Percentiles rank a stretch among this genome's conserved stretches.
phyloP scores from a whole-genome alignment of 2,113 vertebrate species.

The Mormoops blainvillei region DNA sequence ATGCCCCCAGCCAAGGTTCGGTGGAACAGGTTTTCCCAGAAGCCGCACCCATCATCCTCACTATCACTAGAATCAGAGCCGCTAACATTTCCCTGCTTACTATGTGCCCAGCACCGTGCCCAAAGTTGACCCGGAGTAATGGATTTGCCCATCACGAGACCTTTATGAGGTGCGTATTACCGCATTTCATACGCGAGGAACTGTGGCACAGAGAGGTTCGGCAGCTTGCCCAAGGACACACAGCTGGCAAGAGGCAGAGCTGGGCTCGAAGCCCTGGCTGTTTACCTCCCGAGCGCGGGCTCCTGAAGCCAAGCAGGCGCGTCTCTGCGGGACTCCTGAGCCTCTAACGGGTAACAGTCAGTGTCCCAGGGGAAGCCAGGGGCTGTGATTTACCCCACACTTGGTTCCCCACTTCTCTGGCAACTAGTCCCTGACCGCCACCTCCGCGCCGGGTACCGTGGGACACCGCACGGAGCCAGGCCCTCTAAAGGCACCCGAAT shows the following conservation, averaged over 20 bases:
- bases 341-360: neutral
- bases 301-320: fast-evolving
- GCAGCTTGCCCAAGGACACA: neutral
- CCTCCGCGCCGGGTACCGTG: fast-evolving
- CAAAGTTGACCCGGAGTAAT: fast-evolving
- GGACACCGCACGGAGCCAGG: fast-evolving
- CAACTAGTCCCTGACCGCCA: fast-evolving
- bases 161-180: neutral
- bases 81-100: neutral
- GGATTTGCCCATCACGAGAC: neutral
- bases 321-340: neutral
- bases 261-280: neutral
- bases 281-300: neutral
- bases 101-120: fast-evolving
- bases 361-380: neutral
- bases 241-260: neutral
- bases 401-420: neutral
- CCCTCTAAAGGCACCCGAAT: fast-evolving
- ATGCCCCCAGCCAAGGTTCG: neutral
- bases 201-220: neutral
- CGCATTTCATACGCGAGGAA: neutral
- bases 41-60: fast-evolving
- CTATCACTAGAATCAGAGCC: fast-evolving
- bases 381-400: neutral
- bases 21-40: neutral